Conservation (phyloP, 2,113 vertebrate genomes). For the Nerophis ophidion region DNA sequence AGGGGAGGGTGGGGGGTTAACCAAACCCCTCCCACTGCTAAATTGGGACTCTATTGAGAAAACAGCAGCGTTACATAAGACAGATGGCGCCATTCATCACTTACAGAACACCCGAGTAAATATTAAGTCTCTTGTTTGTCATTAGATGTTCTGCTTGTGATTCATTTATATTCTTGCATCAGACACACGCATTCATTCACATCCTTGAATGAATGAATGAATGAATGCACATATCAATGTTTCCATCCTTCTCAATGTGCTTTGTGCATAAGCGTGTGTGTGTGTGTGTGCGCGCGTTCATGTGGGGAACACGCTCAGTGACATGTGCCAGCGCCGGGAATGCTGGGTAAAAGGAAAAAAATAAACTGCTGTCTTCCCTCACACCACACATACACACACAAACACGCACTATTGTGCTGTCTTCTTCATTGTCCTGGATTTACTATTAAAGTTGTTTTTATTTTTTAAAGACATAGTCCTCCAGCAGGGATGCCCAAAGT, state of each 20-base stretch:
- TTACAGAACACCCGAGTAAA: conserved; percentile 4
- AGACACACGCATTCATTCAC: conserved; percentile 47
- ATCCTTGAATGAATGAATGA: conserved; percentile 14
- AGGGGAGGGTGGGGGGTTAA: background rate
- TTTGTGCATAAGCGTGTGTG: conserved; percentile 29
- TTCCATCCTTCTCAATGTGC: conserved; percentile 58
- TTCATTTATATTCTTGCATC: background rate
- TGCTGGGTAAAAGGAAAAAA: conserved; percentile 52
- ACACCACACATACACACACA: background rate
- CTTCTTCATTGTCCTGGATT: too few species aligned
- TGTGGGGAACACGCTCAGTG: conserved; percentile 62
- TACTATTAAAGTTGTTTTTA: too few species aligned
- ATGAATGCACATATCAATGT: conserved; percentile 24
- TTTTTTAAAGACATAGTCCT: too few species aligned
- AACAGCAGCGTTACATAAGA: conserved; percentile 45
- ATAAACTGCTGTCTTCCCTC: conserved; percentile 19
- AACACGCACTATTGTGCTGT: too few species aligned
- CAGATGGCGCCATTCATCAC: conserved; percentile 43
- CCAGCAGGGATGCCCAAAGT: too few species aligned
- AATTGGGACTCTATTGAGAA: conserved; percentile 42
- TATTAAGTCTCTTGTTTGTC: background rate
- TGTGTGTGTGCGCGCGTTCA: conserved; percentile 38
- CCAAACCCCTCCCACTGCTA: conserved; percentile 2
- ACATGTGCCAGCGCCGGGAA: conserved; percentile 58
- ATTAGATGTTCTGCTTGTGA: background rate